phyloP scores from a whole-genome alignment of 2,888 invertebrate genomes.

The Ophion ventricosus region DNA sequence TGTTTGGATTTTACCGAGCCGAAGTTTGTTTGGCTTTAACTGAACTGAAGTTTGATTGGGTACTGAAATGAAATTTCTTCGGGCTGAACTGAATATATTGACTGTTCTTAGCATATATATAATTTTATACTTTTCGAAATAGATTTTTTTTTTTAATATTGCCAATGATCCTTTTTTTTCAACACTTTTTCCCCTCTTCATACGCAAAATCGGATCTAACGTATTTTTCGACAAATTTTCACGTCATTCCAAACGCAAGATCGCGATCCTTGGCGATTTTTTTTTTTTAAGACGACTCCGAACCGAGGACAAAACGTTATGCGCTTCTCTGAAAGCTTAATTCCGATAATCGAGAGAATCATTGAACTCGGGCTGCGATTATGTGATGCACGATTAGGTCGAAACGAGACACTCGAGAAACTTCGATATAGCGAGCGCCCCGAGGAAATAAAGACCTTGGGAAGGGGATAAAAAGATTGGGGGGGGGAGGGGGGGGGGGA shows the following conservation, averaged over 20 bases:
- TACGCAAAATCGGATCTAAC: background rate
- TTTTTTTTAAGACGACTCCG: background rate
- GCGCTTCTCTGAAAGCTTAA: slow-evolving; percentile 2
- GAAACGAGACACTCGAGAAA: slow-evolving; percentile 61
- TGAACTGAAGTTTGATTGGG: too few species aligned
- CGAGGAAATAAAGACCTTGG: slow-evolving; percentile 12
- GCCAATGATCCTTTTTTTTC: background rate
- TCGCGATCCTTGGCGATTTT: background rate
- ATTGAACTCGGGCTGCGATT: slow-evolving; percentile 53
- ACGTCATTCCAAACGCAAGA: background rate
- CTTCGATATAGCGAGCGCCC: slow-evolving; percentile 17
- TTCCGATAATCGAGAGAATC: slow-evolving; percentile 47
- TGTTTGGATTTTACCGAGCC: too few species aligned
- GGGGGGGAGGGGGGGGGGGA: slow-evolving; percentile 14
- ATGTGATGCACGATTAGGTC: slow-evolving; percentile 66
- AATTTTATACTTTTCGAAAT: background rate
- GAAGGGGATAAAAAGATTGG: background rate
- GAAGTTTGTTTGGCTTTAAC: too few species aligned
- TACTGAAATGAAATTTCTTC: too few species aligned
- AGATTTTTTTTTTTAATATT: background rate
- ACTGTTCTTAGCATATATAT: background rate
- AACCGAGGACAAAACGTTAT: slow-evolving; percentile 3
- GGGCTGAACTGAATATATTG: too few species aligned
- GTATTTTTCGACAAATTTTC: background rate
- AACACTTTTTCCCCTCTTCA: background rate